Percentiles rank a stretch among this genome's conserved stretches.
These are phyloP conservation scores for Palythoa caribaeorum DNA, from an alignment of 92 coral and sea anemone genomes.

Conservation along the genomic window DNA sequence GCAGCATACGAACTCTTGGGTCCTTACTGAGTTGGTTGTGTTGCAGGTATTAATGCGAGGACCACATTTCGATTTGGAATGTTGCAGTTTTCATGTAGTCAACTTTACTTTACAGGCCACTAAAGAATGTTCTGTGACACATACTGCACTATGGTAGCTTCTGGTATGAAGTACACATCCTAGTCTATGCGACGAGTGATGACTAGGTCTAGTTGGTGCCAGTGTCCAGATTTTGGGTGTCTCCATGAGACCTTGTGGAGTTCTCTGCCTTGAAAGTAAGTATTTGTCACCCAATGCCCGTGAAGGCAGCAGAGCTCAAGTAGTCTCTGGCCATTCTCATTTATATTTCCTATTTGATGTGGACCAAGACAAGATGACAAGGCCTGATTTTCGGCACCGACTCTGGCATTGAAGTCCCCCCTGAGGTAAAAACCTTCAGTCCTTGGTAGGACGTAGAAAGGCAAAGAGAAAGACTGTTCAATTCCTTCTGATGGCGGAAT, in stretches of 20 bases:
- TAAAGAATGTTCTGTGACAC: not conserved
- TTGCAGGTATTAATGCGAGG: too few relatives aligned
- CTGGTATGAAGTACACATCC: not conserved
- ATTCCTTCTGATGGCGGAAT: not conserved
- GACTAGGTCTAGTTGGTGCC: not conserved
- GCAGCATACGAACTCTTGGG: too few relatives aligned
- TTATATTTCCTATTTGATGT: slow-evolving; percentile 39
- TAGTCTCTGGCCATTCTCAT: not conserved
- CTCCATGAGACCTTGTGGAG: not conserved
- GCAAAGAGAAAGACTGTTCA: not conserved
- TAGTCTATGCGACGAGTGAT: slow-evolving; percentile 1
- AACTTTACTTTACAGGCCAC: not conserved
- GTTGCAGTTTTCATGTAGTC: too few relatives aligned
- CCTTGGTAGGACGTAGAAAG: not conserved
- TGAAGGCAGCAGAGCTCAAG: slow-evolving; percentile 31
- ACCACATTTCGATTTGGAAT: too few relatives aligned
- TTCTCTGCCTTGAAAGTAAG: slow-evolving; percentile 27
- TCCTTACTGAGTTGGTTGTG: too few relatives aligned
- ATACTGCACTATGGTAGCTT: not conserved
- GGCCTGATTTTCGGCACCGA: slow-evolving; percentile 38
- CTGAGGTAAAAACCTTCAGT: slow-evolving; percentile 17
- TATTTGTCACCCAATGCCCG: not conserved
- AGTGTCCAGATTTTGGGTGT: slow-evolving; percentile 47
- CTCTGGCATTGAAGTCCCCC: slow-evolving; percentile 65
- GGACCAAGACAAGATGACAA: not conserved